These are phyloP conservation scores for Mesochorus sp. DNA, from an alignment of 2,888 invertebrate species.

Conservation along the genomic window DNA sequence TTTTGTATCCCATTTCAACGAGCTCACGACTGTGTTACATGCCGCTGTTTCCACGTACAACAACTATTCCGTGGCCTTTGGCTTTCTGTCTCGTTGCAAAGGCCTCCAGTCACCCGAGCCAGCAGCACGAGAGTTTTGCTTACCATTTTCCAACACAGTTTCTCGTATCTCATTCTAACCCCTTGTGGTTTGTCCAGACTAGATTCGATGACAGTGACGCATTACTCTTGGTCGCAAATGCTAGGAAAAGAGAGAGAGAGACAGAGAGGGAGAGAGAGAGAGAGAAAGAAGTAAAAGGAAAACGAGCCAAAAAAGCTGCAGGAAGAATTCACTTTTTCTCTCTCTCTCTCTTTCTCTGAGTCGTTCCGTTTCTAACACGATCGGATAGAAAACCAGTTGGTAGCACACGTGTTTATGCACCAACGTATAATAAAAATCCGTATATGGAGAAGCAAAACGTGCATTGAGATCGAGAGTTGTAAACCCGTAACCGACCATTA, in stretches of 20 bases:
- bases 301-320: not conserved
- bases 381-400: too few relatives aligned
- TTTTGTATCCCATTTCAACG: constrained; percentile 36
- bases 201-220: constrained; percentile 79
- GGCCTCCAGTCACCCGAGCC: not conserved
- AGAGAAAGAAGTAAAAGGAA: not conserved
- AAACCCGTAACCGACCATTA: constrained; percentile 77
- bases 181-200: constrained; percentile 41
- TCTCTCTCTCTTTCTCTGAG: constrained; percentile 3
- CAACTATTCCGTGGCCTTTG: constrained; percentile 19
- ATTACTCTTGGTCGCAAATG: constrained; percentile 67
- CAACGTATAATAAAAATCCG: not conserved
- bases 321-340: not conserved
- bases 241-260: too few relatives aligned
- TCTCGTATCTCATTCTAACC: constrained; percentile 37
- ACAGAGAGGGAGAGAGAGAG: not conserved
- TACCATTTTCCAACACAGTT: constrained; percentile 34
- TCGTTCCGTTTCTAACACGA: not conserved
- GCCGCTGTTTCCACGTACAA: not conserved
- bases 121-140: constrained; percentile 29
- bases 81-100: not conserved
- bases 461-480: constrained; percentile 10
- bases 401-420: not conserved
- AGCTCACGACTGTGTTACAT: not conserved
- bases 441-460: not conserved